These are phyloP conservation scores for Lagodon rhomboides DNA, from an alignment of 2,797 vertebrate genomes.

Conservation along the genomic window DNA sequence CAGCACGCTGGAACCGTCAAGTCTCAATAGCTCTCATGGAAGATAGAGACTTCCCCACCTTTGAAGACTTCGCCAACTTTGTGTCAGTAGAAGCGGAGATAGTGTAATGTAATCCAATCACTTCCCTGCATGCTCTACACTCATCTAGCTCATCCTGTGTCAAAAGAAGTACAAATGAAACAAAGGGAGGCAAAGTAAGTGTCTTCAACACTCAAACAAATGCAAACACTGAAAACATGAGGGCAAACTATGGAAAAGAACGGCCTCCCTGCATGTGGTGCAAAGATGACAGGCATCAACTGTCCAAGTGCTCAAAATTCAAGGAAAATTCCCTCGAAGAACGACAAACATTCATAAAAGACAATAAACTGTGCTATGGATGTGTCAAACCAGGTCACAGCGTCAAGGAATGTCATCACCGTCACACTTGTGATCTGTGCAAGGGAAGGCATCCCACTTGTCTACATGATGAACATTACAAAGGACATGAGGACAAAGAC, in stretches of 20 bases:
- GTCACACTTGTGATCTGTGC: constrained; percentile 32
- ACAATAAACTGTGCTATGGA: constrained; percentile 48
- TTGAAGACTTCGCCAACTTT: constrained; percentile 14
- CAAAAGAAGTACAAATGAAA: neutral
- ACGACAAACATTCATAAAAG: constrained; percentile 16
- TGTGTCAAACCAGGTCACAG: constrained; percentile 40
- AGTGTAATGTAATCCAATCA: constrained; percentile 32
- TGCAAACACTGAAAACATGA: neutral
- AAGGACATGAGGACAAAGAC: neutral
- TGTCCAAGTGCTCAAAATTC: neutral
- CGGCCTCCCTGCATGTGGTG: neutral
- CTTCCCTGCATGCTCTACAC: constrained; percentile 8
- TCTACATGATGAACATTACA: constrained; percentile 37
- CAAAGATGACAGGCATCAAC: constrained; percentile 20
- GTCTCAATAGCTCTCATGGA: constrained; percentile 8
- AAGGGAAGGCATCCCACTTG: constrained; percentile 37
- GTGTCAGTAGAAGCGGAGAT: constrained; percentile 26
- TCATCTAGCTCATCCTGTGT: neutral
- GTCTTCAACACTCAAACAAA: constrained; percentile 17
- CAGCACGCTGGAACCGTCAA: constrained; percentile 5
- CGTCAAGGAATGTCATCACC: constrained; percentile 40
- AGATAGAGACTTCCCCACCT: constrained; percentile 14
- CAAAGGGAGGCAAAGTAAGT: neutral
- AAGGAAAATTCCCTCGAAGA: neutral
- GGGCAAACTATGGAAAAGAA: neutral